phyloP scores from a whole-genome alignment of 53 echinoderm and acorn worm species.

The Echinometra lucunter region DNA sequence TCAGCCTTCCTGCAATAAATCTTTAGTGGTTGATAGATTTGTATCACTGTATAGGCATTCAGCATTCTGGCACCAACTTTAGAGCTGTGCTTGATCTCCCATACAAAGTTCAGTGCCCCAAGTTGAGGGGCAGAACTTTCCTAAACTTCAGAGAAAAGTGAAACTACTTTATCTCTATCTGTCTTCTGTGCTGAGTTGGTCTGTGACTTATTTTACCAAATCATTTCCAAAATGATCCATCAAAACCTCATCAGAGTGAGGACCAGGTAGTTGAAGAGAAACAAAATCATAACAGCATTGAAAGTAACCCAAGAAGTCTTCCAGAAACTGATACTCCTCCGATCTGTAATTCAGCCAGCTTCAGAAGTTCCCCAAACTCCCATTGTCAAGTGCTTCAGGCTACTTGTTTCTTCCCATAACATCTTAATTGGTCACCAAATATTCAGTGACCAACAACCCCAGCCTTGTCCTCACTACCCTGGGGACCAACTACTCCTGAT shows the following conservation, averaged over 20 bases:
- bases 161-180: neutral
- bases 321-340: constrained; percentile 13
- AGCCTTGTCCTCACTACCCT: constrained; percentile 47
- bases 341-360: constrained; percentile 30
- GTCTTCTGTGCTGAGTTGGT: neutral
- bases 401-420: constrained; percentile 61
- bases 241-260: constrained; percentile 32
- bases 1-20: neutral
- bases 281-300: neutral
- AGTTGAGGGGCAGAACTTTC: neutral
- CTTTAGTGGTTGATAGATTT: neutral
- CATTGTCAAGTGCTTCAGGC: constrained; percentile 39
- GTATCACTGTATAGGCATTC: neutral
- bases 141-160: neutral
- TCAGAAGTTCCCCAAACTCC: constrained; percentile 33
- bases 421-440: constrained; percentile 61
- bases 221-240: neutral
- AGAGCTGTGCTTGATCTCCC: constrained; percentile 7
- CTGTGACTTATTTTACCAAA: constrained; percentile 20
- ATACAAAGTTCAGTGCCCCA: constrained; percentile 23
- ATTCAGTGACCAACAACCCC: constrained; percentile 55
- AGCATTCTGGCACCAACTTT: constrained; percentile 6
- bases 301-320: constrained; percentile 40
- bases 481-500: constrained; percentile 53
- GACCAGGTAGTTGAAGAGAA: neutral